Conservation (phyloP, 2,113 vertebrate species). For the Cyanocitta stelleri region DNA sequence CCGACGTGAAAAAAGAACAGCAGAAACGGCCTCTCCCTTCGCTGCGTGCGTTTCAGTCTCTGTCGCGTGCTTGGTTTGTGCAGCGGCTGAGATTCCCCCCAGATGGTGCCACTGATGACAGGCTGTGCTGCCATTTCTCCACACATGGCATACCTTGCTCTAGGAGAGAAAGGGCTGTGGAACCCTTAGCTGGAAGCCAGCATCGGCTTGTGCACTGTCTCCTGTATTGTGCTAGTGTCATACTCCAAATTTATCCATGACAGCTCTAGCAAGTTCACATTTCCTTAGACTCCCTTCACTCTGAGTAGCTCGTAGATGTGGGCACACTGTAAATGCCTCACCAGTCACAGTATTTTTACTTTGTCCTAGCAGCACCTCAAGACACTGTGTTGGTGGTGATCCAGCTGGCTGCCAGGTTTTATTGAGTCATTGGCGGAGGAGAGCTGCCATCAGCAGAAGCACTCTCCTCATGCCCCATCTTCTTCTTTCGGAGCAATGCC, state of each 20-base stretch:
- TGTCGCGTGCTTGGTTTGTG: not conserved
- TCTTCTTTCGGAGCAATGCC: not conserved
- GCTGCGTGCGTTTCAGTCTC: accelerated
- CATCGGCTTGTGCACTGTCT: not conserved
- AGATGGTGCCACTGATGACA: not conserved
- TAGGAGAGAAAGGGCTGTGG: not conserved
- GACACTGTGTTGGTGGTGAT: not conserved
- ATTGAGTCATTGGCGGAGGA: not conserved
- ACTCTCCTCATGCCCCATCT: not conserved
- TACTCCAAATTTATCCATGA: not conserved
- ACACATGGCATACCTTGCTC: not conserved
- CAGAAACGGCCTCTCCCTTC: not conserved
- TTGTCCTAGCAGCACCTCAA: not conserved
- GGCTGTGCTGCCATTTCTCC: not conserved
- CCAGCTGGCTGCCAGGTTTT: not conserved
- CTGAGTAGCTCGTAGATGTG: not conserved
- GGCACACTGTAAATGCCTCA: not conserved
- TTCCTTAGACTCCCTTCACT: not conserved
- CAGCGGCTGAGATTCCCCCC: not conserved
- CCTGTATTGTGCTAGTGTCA: not conserved
- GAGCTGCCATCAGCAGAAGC: not conserved
- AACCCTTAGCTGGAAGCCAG: not conserved
- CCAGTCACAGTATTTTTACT: not conserved
- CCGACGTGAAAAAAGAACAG: not conserved
- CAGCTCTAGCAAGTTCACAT: not conserved